Conservation (phyloP, 2,113 vertebrate species). For the Catharus minimus region DNA sequence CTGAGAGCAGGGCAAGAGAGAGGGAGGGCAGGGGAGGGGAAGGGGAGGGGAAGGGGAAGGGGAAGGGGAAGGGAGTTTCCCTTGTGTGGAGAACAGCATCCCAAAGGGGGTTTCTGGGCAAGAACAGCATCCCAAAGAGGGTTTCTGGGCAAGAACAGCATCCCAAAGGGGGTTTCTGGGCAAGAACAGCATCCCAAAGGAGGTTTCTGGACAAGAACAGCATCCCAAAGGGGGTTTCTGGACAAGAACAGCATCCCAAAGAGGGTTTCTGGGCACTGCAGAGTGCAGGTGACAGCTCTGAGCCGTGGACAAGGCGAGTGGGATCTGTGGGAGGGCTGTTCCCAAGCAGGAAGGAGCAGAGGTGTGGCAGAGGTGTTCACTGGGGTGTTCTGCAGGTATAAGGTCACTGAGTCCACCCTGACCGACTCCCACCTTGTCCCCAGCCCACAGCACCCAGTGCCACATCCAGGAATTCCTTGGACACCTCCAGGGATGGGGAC, state of each 20-base stretch:
- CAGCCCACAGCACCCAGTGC: neutral
- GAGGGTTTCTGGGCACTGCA: fast-evolving
- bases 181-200: neutral
- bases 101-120: neutral
- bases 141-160: neutral
- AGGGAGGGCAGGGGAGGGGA: neutral
- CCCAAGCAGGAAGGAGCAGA: neutral
- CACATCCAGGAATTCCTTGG: fast-evolving
- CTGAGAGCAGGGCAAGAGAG: neutral
- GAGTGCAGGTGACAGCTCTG: neutral
- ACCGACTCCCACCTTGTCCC: too few relatives aligned
- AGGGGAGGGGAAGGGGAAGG: neutral
- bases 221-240: neutral
- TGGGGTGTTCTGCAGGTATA: too few relatives aligned
- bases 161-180: neutral
- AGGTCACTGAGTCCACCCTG: neutral
- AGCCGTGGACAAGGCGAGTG: neutral
- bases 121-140: neutral
- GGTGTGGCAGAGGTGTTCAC: too few relatives aligned
- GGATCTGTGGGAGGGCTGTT: neutral
- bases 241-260: neutral
- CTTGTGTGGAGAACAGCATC: neutral
- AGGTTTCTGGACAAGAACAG: neutral
- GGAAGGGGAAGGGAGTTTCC: too few relatives aligned
- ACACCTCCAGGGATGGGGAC: neutral